These are phyloP conservation scores for Caenorhabditis panamensis DNA, from an alignment of 2,888 invertebrate species.

Conservation along the genomic window DNA sequence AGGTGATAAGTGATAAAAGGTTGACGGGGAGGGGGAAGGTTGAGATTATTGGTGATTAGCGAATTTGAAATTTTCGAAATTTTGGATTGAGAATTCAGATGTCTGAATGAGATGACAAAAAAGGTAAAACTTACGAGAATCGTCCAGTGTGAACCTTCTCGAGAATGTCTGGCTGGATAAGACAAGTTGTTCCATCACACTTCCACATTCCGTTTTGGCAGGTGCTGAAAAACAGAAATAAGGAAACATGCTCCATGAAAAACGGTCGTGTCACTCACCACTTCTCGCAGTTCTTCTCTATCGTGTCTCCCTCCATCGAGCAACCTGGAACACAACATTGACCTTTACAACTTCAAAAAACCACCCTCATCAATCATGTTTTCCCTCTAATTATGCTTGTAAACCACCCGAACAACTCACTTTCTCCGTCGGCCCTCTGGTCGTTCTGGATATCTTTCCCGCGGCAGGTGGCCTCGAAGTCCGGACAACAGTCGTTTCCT, in stretches of 20 bases:
- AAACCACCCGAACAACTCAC: conserved; percentile 29
- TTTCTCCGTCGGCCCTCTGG: conserved; percentile 46
- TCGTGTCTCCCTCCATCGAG: conserved; percentile 72
- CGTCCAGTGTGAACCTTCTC: conserved; percentile 85
- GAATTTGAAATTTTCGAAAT: not conserved
- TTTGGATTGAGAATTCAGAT: not conserved
- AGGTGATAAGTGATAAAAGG: conserved; percentile 12
- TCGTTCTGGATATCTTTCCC: conserved; percentile 81
- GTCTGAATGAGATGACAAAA: not conserved
- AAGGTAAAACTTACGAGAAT: conserved; percentile 81
- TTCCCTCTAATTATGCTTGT: no score
- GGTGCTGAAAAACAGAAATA: conserved; percentile 80
- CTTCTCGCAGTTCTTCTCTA: conserved; percentile 73
- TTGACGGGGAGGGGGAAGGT: not conserved
- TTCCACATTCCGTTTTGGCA: conserved; percentile 81
- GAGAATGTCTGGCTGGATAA: conserved; percentile 87
- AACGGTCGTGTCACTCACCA: conserved; percentile 68
- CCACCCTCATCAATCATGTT: no score
- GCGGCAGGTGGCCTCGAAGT: conserved; percentile 88
- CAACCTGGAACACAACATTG: conserved; percentile 73
- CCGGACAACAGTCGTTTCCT: conserved; percentile 93
- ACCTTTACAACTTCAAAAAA: not conserved
- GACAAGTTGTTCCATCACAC: conserved; percentile 87
- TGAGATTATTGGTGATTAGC: conserved; percentile 23
- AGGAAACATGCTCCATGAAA: not conserved